Evolutionary conservation across 2,113 vertebrate species (phyloP).

Genomic region (Onychostruthus taczanowskii): DNA sequence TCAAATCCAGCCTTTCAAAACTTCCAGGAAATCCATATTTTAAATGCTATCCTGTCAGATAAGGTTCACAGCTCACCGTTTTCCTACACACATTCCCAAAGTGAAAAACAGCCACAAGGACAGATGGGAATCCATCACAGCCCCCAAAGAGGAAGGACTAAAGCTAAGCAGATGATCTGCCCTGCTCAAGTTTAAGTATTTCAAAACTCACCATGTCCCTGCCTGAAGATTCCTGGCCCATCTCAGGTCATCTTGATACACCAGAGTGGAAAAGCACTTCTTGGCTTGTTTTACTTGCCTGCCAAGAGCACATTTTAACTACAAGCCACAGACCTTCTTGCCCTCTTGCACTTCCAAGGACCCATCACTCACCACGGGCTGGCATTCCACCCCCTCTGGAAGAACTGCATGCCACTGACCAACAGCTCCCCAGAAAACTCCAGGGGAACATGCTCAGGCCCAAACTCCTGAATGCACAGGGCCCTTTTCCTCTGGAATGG

Average conservation of each 20-base stretch:
- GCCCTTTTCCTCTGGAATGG: neutral
- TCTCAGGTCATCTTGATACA: neutral
- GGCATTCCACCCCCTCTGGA: neutral
- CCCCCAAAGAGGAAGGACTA: neutral
- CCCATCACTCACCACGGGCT: accelerated
- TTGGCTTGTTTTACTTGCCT: neutral
- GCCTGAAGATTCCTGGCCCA: neutral
- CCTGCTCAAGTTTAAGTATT: neutral
- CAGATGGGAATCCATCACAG: neutral
- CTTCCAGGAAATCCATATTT: neutral
- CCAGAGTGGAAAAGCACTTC: neutral
- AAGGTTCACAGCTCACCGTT: neutral
- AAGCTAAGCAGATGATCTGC: neutral
- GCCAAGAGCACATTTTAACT: neutral
- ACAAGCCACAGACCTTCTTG: neutral
- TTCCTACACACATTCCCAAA: neutral
- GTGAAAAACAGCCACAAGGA: neutral
- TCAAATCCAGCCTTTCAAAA: neutral
- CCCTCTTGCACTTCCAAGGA: neutral
- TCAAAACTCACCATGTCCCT: neutral
- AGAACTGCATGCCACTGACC: neutral
- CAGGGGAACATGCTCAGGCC: neutral
- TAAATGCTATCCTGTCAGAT: neutral
- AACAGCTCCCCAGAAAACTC: neutral
- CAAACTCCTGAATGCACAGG: neutral